phyloP scores from a whole-genome alignment of 2,888 invertebrate species.

The Catocala nupta region DNA sequence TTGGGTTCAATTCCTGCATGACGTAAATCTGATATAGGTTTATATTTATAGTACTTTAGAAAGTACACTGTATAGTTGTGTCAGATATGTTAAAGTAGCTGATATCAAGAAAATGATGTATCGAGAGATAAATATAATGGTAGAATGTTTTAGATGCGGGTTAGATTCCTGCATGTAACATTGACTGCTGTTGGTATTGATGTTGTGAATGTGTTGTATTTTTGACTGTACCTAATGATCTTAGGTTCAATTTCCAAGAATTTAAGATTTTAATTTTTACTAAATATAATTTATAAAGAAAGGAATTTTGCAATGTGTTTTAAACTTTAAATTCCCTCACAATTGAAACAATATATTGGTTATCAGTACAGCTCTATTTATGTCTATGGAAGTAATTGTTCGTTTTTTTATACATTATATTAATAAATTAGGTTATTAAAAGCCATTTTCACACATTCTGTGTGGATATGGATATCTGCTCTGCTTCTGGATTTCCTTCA shows the following conservation, averaged over 20 bases:
- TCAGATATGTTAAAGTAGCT: too few species aligned
- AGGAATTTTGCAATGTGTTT: too few species aligned
- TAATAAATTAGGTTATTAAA: background rate
- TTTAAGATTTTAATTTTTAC: too few species aligned
- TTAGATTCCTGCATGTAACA: too few species aligned
- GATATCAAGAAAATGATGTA: too few species aligned
- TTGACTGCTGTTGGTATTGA: background rate
- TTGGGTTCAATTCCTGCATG: slow-evolving; percentile 1
- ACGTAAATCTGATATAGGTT: background rate
- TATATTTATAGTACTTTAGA: too few species aligned
- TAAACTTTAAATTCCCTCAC: too few species aligned
- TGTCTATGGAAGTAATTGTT: slow-evolving; percentile 1
- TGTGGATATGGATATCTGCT: slow-evolving; percentile 53
- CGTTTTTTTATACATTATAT: background rate
- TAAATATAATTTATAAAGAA: too few species aligned
- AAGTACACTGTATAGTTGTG: too few species aligned
- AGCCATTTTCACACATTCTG: slow-evolving; percentile 38
- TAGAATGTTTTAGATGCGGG: too few species aligned
- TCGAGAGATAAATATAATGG: too few species aligned
- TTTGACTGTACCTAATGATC: too few species aligned
- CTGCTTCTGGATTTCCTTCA: slow-evolving; percentile 64
- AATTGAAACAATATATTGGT: background rate
- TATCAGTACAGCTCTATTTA: background rate
- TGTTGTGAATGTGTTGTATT: background rate
- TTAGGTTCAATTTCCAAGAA: background rate